Percentiles rank a stretch among this genome's conserved stretches.
These are phyloP conservation scores for Drosophila borealis DNA, from an alignment of 2,888 invertebrate genomes.

Conservation along the genomic window DNA sequence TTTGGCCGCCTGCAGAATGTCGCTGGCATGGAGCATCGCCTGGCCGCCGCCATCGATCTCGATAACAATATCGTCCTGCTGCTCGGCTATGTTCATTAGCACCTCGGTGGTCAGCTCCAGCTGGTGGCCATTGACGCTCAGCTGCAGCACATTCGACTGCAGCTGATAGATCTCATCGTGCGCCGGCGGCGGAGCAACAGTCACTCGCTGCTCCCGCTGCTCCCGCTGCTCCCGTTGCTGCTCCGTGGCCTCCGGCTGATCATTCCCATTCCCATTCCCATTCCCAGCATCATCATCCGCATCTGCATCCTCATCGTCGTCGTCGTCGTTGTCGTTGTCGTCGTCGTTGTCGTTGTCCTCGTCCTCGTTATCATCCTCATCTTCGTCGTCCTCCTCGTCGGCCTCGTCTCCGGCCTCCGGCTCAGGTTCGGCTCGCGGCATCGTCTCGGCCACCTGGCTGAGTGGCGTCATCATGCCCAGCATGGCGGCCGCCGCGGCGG, in stretches of 20 bases:
- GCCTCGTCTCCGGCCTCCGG: neutral
- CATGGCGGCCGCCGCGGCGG: slow-evolving; percentile 25
- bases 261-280: too few relatives aligned
- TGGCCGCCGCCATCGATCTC: slow-evolving; percentile 35
- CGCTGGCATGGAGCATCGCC: slow-evolving; percentile 47
- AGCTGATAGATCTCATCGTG: slow-evolving; percentile 28
- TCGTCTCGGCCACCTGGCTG: slow-evolving; percentile 43
- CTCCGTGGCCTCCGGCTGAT: too few relatives aligned
- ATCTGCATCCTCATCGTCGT: slow-evolving; percentile 6
- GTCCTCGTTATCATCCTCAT: neutral
- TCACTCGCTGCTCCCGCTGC: too few relatives aligned
- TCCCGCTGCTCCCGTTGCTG: too few relatives aligned
- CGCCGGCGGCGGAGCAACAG: neutral
- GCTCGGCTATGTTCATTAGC: slow-evolving; percentile 58
- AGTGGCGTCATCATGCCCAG: slow-evolving; percentile 53
- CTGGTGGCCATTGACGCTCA: slow-evolving; percentile 56
- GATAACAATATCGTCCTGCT: slow-evolving; percentile 56
- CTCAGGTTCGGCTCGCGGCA: neutral
- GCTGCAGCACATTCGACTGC: slow-evolving; percentile 47
- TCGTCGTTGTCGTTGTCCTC: too few relatives aligned
- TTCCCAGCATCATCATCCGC: slow-evolving; percentile 5
- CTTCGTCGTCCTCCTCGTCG: slow-evolving; percentile 7
- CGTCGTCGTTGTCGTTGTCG: neutral
- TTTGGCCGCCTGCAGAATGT: slow-evolving; percentile 81
- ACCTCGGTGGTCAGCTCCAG: slow-evolving; percentile 54